phyloP scores from a whole-genome alignment of 2,797 vertebrate species.

The Triplophysa yarkandensis region DNA sequence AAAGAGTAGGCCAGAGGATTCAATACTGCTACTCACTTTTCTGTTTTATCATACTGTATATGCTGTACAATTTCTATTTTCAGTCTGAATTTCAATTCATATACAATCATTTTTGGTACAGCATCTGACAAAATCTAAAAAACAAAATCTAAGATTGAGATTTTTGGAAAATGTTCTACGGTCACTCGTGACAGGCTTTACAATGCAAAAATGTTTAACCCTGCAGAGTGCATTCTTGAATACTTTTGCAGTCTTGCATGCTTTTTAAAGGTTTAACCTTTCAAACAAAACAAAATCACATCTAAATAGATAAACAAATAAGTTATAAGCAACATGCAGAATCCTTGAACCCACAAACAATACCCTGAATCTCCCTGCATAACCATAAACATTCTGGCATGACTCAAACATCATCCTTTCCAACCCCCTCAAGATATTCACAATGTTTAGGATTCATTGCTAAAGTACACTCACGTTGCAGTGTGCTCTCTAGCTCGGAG shows the following conservation, averaged over 20 bases:
- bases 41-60: background rate
- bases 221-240: background rate
- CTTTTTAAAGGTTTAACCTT: background rate
- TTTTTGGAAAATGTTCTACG: background rate
- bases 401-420: background rate
- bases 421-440: conserved; percentile 1
- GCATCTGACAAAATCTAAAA: too few species aligned
- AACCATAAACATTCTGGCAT: conserved; percentile 5
- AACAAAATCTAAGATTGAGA: background rate
- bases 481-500: conserved; percentile 79
- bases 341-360: conserved; percentile 58
- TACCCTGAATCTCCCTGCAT: conserved; percentile 48
- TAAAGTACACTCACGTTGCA: conserved; percentile 79
- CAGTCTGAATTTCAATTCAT: too few species aligned
- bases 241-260: background rate
- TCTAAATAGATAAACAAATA: conserved; percentile 55
- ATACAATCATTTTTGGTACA: too few species aligned
- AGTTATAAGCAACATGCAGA: conserved; percentile 66
- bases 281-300: conserved; percentile 22
- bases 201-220: background rate
- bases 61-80: conserved; percentile 13
- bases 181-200: background rate
- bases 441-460: background rate
- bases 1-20: conserved; percentile 9
- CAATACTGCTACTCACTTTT: conserved; percentile 1